Base-by-base conservation (phyloP, 2,888 invertebrate species). In the Hemistola chrysoprasaria region DNA sequence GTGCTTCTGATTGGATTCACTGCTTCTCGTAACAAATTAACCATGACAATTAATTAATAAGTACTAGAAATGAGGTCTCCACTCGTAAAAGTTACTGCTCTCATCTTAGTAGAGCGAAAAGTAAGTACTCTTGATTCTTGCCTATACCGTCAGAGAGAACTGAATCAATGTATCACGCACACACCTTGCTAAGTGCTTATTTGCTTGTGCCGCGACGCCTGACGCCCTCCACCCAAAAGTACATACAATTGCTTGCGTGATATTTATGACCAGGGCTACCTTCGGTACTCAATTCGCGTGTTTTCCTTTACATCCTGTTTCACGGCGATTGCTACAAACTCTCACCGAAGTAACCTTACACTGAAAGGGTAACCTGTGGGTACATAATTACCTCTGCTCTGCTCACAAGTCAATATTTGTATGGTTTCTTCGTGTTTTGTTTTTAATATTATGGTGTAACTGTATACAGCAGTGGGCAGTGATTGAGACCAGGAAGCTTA, bases 401-500 rank as follows among this genome's bases (percentile, higher is more conserved):
- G 16, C n/a, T n/a, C 8, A 27, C 36, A 28, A 20, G 33, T 16
- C 20, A 31, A 16, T 9, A 20, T 26, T 22, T 26, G 30, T 43
- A 43, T 3, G 43, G 43, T 11, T 43, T 43, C 43, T n/a, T 20
- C 21, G 7, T 25, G 33, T 25, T 10, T 16, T 20, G 9, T 26
- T 10, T 21, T 30, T 16, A 27, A 16, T 22, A 8, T 10, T 16
- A 27, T 32, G 9, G 6, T 21, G 42, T 43, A 38, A 43, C 38
- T 25, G 20, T 22, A 44, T 10, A 38, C 37, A n/a, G 29, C 10
- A n/a, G 16, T 16, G 9, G 41, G 16, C 43, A 25, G 34, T 39
- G 38, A 34, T 44, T 31, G 38, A 39, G 43, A 38, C 43, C 43
- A 34, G 38, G 38, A 38, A 43, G 43, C 33, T 43, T 43, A 34